Evolutionary conservation across 1,140 invertebrate species (phyloP).

Genomic region (Whitmania pigra): DNA sequence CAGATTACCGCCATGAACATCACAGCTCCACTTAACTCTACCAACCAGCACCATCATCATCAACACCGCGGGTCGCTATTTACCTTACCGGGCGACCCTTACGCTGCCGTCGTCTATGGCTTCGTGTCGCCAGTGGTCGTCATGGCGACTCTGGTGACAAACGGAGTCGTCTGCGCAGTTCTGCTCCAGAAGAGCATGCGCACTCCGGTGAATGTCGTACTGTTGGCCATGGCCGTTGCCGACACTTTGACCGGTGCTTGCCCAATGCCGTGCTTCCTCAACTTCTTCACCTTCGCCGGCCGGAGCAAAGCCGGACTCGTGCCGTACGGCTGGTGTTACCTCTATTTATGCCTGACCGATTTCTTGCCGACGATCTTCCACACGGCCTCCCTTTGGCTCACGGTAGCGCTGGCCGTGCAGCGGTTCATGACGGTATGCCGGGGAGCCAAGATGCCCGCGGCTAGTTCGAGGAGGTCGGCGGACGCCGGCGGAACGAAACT

Average conservation of each 20-base stretch:
- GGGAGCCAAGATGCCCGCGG: no score
- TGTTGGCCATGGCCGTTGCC: slow-evolving; percentile 68
- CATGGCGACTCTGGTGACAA: slow-evolving; percentile 66
- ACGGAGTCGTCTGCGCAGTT: slow-evolving; percentile 66
- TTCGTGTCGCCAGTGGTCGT: slow-evolving; percentile 62
- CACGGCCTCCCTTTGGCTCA: slow-evolving; percentile 77
- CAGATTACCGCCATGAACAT: no score
- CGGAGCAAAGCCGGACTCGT: neutral
- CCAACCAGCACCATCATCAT: no score
- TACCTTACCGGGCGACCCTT: no score
- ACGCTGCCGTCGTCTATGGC: neutral
- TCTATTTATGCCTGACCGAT: slow-evolving; percentile 48
- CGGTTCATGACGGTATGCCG: slow-evolving; percentile 79
- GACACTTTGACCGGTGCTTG: slow-evolving; percentile 75
- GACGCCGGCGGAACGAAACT: slow-evolving; percentile 52
- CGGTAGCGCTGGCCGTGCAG: slow-evolving; percentile 71
- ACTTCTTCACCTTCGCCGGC: slow-evolving; percentile 15
- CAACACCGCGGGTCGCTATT: no score
- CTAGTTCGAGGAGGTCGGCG: slow-evolving; percentile 57
- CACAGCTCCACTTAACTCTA: no score
- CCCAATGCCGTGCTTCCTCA: slow-evolving; percentile 51
- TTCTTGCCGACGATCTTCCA: slow-evolving; percentile 70
- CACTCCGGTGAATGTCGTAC: slow-evolving; percentile 53
- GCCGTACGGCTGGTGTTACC: slow-evolving; percentile 50
- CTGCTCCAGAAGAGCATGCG: slow-evolving; percentile 49